phyloP scores from a whole-genome alignment of 2,888 invertebrate species.

The Harmothoe impar region DNA sequence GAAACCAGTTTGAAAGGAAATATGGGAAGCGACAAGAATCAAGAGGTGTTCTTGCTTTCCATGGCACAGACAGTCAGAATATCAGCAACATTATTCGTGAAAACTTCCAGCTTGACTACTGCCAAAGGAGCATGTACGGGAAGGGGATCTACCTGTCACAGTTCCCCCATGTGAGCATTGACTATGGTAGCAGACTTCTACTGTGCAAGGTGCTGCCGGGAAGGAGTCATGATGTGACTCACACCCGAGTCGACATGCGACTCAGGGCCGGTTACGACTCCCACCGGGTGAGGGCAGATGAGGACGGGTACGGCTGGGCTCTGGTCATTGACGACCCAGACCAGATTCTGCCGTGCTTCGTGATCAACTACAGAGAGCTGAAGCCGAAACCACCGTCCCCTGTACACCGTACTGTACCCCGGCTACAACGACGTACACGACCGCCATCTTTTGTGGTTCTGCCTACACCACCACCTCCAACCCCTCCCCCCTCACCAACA shows the following conservation, averaged over 20 bases:
- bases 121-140: not conserved
- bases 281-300: not conserved
- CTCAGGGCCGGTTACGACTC: not conserved
- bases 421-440: too few relatives aligned
- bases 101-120: not conserved
- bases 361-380: not conserved
- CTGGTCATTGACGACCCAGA: conserved; percentile 54
- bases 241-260: not conserved
- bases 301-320: conserved; percentile 41
- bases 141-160: conserved; percentile 58
- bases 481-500: too few relatives aligned
- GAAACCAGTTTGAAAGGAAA: conserved; percentile 52
- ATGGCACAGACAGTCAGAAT: conserved; percentile 66
- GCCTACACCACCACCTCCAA: too few relatives aligned
- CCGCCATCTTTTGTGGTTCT: too few relatives aligned
- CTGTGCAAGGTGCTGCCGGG: conserved; percentile 59
- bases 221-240: not conserved
- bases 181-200: conserved; percentile 35
- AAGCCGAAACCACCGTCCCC: too few relatives aligned
- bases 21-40: conserved; percentile 41
- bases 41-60: conserved; percentile 66
- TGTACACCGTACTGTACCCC: too few relatives aligned
- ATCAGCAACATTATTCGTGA: conserved; percentile 12
- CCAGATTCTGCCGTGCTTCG: conserved; percentile 60
- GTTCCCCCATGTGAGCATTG: conserved; percentile 43